phyloP scores from a whole-genome alignment of 2,113 vertebrate genomes.

The Mustela lutreola region DNA sequence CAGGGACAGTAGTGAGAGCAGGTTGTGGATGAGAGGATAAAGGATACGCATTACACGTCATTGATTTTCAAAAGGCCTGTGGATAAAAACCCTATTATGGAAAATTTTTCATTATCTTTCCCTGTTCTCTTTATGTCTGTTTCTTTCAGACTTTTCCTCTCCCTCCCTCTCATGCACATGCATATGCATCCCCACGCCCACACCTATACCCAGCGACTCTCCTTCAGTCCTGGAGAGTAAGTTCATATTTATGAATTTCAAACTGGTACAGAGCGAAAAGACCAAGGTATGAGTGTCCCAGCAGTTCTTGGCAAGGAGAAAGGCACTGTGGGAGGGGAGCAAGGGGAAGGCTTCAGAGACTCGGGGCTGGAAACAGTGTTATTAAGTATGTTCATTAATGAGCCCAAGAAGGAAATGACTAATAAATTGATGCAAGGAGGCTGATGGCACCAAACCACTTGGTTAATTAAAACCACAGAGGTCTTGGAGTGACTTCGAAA shows the following conservation, averaged over 20 bases:
- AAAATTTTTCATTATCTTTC: slow-evolving; percentile 67
- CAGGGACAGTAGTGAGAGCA: not conserved
- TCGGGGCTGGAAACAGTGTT: slow-evolving; percentile 65
- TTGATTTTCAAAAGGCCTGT: slow-evolving; percentile 74
- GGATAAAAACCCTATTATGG: slow-evolving; percentile 66
- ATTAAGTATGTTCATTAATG: slow-evolving; percentile 82
- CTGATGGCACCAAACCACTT: slow-evolving; percentile 79
- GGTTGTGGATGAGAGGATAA: slow-evolving; percentile 49
- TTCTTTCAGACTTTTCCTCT: not conserved
- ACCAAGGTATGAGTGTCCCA: slow-evolving; percentile 56
- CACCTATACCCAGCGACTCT: slow-evolving; percentile 43
- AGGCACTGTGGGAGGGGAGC: slow-evolving; percentile 32
- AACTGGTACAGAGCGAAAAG: slow-evolving; percentile 46
- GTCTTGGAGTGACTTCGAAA: slow-evolving; percentile 75
- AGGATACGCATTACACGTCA: slow-evolving; percentile 64
- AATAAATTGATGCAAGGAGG: slow-evolving; percentile 80
- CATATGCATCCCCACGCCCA: slow-evolving; percentile 64
- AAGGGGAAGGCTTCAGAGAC: slow-evolving; percentile 55
- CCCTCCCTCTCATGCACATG: not conserved
- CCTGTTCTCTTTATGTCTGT: slow-evolving; percentile 57
- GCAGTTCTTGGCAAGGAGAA: slow-evolving; percentile 70
- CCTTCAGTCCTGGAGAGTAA: slow-evolving; percentile 24
- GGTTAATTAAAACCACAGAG: slow-evolving; percentile 83
- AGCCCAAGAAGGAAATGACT: slow-evolving; percentile 83
- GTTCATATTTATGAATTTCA: slow-evolving; percentile 70